Base-by-base conservation (phyloP, 2,888 invertebrate genomes). In the Synergus itoensis region DNA sequence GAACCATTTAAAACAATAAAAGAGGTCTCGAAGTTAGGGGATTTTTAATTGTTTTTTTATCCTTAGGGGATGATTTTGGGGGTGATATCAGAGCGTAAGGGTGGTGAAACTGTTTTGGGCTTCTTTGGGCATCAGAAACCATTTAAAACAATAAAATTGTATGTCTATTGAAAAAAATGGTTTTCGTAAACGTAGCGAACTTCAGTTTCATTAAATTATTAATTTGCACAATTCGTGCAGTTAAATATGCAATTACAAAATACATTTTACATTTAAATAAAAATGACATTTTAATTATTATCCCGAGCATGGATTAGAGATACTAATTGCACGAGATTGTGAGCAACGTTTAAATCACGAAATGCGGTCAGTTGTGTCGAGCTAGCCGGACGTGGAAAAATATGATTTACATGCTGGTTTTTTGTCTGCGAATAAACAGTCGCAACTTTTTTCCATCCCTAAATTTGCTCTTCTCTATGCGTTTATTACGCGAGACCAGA, bases 171-270 rank as follows among this genome's bases (percentile, higher is more conserved):
- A n/a, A n/a, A n/a, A n/a, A n/a, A n/a, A n/a, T n/a, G n/a, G n/a
- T n/a, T n/a, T n/a, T n/a, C n/a, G n/a, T n/a, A n/a, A n/a, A n/a
- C n/a, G n/a, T n/a, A n/a, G n/a, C n/a, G n/a, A n/a, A n/a, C n/a
- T n/a, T n/a, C n/a, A n/a, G n/a, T n/a, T n/a, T n/a, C n/a, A n/a
- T n/a, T n/a, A n/a, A n/a, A n/a, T n/a, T n/a, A n/a, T n/a, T n/a
- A n/a, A n/a, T n/a, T n/a, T n/a, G 3, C 36, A 5, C 36, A 7
- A 36, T 36, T 36, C 81, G 77, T 36, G 77, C 81, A 83, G 81
- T 82, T 84, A 81, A 82, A 84, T 81, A 84, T 82, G 82, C 80
- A 83, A 83, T 80, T 81, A 82, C 82, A 83, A 45, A 36, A 36
- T 36, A 0, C 2, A 28, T 1, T 28, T 36, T 36, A 36, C 36